Conservation (phyloP, 2,113 vertebrate genomes). For the Amphiprion ocellaris region DNA sequence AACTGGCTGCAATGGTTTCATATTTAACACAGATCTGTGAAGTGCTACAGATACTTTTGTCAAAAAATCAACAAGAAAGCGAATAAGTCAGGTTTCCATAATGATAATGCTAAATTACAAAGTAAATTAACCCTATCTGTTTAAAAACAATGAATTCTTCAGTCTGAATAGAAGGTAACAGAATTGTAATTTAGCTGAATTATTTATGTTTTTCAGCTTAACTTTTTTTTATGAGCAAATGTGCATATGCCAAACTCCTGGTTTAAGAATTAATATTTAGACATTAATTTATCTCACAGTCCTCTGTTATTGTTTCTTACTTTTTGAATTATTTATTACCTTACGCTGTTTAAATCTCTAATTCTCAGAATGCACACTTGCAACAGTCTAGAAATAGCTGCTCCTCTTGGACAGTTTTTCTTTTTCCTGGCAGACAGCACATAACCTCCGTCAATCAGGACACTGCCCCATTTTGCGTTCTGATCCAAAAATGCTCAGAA, state of each 20-base stretch:
- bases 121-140: neutral
- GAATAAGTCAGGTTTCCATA: too few relatives aligned
- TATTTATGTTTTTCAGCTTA: too few relatives aligned
- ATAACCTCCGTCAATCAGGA: constrained; percentile 27
- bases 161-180: too few relatives aligned
- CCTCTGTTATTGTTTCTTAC: neutral
- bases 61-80: too few relatives aligned
- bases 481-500: constrained; percentile 7
- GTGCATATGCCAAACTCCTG: too few relatives aligned
- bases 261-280: too few relatives aligned
- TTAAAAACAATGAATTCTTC: neutral
- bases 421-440: constrained; percentile 22
- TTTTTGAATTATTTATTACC: neutral
- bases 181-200: too few relatives aligned
- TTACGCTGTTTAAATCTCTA: neutral
- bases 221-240: too few relatives aligned
- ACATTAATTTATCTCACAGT: neutral
- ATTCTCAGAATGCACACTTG: neutral
- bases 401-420: constrained; percentile 11
- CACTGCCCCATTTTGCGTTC: constrained; percentile 28
- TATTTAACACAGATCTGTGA: too few relatives aligned
- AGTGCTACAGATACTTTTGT: too few relatives aligned
- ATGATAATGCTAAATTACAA: neutral
- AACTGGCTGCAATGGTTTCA: too few relatives aligned
- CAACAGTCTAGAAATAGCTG: constrained; percentile 16